phyloP scores from a whole-genome alignment of 2,797 vertebrate species.

The Threskiornis aethiopicus region DNA sequence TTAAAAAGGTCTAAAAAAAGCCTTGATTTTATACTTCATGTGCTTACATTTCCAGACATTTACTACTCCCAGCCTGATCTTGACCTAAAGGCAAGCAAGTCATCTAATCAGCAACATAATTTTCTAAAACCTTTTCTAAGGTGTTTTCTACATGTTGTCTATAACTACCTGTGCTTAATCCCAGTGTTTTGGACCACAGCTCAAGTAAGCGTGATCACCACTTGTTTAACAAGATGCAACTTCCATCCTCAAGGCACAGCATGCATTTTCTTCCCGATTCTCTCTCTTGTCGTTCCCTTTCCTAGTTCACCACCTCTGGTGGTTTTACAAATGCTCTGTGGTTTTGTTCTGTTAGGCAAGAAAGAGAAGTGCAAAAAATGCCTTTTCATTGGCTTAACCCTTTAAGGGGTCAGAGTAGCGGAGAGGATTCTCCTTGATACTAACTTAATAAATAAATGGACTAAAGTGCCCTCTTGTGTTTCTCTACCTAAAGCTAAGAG shows the following conservation, averaged over 20 bases:
- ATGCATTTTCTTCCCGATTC: neutral
- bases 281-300: neutral
- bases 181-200: neutral
- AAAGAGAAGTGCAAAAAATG: neutral
- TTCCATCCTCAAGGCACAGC: neutral
- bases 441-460: neutral
- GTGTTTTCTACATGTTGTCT: neutral
- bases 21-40: neutral
- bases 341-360: neutral
- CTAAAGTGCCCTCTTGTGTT: slow-evolving; percentile 54
- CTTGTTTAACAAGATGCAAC: neutral
- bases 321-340: neutral
- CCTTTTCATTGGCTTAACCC: neutral
- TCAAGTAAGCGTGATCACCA: neutral
- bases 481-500: neutral
- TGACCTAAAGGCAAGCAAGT: neutral
- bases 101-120: neutral
- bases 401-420: neutral
- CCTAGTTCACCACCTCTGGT: neutral
- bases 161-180: neutral
- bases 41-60: neutral
- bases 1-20: neutral
- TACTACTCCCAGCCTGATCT: neutral
- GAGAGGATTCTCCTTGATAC: neutral
- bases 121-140: neutral